Base-by-base conservation (phyloP, 2,797 vertebrate genomes). In the Rhynchonycteris naso region DNA sequence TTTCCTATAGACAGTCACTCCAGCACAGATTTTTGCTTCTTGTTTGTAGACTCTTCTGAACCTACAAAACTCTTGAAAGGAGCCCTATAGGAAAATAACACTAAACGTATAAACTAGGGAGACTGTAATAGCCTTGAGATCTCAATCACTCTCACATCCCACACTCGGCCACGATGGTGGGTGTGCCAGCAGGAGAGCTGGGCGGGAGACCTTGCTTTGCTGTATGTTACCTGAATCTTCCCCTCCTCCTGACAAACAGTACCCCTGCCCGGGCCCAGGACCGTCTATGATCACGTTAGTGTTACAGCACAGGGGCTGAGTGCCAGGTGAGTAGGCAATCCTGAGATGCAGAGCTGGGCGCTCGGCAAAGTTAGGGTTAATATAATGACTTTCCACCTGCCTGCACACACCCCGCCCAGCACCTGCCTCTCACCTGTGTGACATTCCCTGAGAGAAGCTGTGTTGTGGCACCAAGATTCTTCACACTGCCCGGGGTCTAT, bases 401-500 rank as follows among this genome's bases (percentile, higher is more conserved):
- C 35, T 10, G 16, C 5, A 38, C 1, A 1, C 19, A 30, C 26
- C 24, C 24, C 9, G 19, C 28, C 0, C 6, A 9, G 22, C 50
- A 56, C 56, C 59, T 47, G 9, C 79, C 52, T 50, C 97, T 93
- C 33, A 96, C 97, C 96, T 95, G 28, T 50, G 50, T 54, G 56
- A 12, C 0, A 47, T 26, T 47, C 72, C 8, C 38, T 79, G 59
- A 54, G 28, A 76, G 93, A 94, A 54, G 61, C 28, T 63, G 19
- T 54, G 16, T 24, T 35, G 47, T 11, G 19, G 65, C 50, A n/a
- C 74, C n/a, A 3, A 0, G 5, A 10, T 14, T 68, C 76, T 21
- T 84, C 2, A 2, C 16, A 59, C 33, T 72, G 84, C 56, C 52
- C 47, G 26, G 19, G n/a, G 15, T 35, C 26, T 63, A 56, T 61